Evolutionary conservation across 2,113 vertebrate species (phyloP).

Genomic region (Lonchura striata): DNA sequence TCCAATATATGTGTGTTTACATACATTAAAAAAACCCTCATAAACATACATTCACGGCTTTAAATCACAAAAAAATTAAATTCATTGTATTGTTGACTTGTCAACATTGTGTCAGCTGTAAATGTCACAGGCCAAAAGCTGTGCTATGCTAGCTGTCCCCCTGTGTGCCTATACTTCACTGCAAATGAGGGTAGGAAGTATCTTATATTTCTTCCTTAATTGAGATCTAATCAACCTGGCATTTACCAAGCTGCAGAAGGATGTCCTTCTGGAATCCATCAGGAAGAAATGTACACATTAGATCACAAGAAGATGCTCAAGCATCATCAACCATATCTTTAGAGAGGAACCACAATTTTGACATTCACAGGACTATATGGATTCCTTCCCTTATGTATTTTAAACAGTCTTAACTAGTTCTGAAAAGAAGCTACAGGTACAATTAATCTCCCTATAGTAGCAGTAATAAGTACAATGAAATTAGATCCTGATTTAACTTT

Average conservation of each 20-base stretch:
- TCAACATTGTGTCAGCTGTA: not conserved
- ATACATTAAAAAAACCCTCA: not conserved
- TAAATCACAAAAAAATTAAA: not conserved
- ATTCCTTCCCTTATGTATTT: not conserved
- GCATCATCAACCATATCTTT: not conserved
- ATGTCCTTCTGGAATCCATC: not conserved
- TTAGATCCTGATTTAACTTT: not conserved
- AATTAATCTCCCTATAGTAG: not conserved
- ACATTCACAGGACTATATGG: not conserved
- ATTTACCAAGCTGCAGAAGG: not conserved
- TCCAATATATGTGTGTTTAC: not conserved
- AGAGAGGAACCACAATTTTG: not conserved
- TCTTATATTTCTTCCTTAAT: not conserved
- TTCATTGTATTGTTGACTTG: not conserved
- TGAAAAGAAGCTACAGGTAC: not conserved
- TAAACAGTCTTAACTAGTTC: not conserved
- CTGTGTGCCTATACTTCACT: not conserved
- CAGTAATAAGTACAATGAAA: not conserved
- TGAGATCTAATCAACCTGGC: not conserved
- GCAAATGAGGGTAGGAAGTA: not conserved
- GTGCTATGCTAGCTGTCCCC: not conserved
- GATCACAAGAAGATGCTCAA: not conserved
- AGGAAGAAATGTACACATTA: not conserved
- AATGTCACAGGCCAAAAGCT: not conserved
- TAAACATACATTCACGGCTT: not conserved